These are phyloP conservation scores for Adoxophyes honmai DNA, from an alignment of 1,140 invertebrate species.

Conservation along the genomic window DNA sequence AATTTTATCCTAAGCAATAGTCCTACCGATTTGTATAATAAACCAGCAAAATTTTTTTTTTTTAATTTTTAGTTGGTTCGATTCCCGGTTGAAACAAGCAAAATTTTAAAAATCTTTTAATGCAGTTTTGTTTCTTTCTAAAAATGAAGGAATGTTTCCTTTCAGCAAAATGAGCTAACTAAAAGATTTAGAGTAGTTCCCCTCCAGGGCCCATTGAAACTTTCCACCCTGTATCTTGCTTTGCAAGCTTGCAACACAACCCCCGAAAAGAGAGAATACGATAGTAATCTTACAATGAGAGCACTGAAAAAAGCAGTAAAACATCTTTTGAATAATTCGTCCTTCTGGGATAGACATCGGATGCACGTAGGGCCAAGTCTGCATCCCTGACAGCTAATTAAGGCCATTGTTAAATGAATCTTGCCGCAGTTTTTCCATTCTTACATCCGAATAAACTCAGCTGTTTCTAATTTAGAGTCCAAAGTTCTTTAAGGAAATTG, in stretches of 20 bases:
- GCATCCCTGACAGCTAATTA: constrained; percentile 74
- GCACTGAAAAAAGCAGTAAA: constrained; percentile 64
- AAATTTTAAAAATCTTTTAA: too few species aligned
- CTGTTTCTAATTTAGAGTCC: constrained; percentile 36
- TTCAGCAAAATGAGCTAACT: too few species aligned
- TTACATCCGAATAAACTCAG: constrained; percentile 32
- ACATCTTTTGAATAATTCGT: constrained; percentile 72
- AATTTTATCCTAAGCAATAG: too few species aligned
- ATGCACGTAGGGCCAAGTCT: constrained; percentile 43
- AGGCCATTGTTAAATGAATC: constrained; percentile 70
- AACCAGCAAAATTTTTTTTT: too few species aligned
- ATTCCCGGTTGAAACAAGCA: too few species aligned
- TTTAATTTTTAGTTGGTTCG: too few species aligned
- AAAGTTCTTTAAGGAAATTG: constrained; percentile 30
- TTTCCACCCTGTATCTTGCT: too few species aligned
- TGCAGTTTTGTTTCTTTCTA: too few species aligned
- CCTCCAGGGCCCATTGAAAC: too few species aligned
- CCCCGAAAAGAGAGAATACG: not conserved
- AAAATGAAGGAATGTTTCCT: too few species aligned
- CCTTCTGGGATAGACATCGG: constrained; percentile 62
- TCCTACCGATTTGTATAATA: too few species aligned
- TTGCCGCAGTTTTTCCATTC: constrained; percentile 45
- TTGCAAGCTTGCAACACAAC: not conserved
- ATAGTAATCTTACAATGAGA: not conserved
- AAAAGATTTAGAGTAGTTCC: too few species aligned